phyloP scores from a whole-genome alignment of 2,113 vertebrate species.

The Panthera leo region DNA sequence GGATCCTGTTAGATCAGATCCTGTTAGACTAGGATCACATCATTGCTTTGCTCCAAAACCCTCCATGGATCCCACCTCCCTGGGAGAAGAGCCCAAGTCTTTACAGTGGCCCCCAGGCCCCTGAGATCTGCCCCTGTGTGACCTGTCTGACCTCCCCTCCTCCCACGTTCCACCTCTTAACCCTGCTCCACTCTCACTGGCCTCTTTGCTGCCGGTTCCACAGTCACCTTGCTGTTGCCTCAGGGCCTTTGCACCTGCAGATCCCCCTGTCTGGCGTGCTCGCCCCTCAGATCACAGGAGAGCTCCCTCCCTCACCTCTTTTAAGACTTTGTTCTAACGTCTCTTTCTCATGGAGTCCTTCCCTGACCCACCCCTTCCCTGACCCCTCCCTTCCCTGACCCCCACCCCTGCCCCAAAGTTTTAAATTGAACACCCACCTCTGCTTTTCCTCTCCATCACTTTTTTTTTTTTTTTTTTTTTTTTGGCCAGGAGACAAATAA shows the following conservation, averaged over 20 bases:
- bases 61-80: not conserved
- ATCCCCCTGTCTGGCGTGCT: not conserved
- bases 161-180: not conserved
- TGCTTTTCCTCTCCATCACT: not conserved
- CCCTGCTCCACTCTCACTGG: not conserved
- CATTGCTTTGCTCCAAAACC: not conserved
- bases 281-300: not conserved
- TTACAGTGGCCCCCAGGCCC: not conserved
- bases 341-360: not conserved
- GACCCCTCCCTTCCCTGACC: not conserved
- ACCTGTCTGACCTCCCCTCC: not conserved
- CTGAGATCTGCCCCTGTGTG: rapidly evolving
- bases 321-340: not conserved
- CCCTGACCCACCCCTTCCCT: not conserved
- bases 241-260: not conserved
- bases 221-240: not conserved
- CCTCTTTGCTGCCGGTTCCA: not conserved
- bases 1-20: not conserved
- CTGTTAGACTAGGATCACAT: not conserved
- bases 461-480: not conserved
- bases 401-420: not conserved
- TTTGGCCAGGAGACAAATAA: not conserved
- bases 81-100: not conserved
- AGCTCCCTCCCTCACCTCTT: not conserved
- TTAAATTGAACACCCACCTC: not conserved